Evolutionary conservation across 2,888 invertebrate species (phyloP).

Genomic region (Brachyopa scutellaris): DNA sequence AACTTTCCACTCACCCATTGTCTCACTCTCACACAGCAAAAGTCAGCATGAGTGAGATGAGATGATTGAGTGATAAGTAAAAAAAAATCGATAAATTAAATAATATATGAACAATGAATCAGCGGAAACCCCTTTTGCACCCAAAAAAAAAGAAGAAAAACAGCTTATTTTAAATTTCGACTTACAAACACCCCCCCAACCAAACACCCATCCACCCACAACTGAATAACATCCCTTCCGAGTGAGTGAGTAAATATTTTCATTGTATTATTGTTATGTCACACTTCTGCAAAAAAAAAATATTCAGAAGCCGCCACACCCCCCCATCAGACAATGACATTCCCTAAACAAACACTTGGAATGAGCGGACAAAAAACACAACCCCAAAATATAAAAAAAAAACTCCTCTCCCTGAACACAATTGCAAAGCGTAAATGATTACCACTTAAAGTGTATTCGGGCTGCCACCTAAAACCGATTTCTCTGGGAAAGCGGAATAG

Average conservation of each 20-base stretch:
- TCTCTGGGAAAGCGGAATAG: constrained; percentile 75
- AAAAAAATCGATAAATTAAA: constrained; percentile 47
- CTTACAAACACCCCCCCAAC: neutral
- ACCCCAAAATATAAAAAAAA: no score
- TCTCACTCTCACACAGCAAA: neutral
- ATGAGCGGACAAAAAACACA: constrained; percentile 25
- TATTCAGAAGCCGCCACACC: constrained; percentile 5
- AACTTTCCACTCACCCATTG: no score
- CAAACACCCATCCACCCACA: neutral
- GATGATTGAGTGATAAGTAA: neutral
- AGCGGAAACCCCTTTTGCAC: constrained; percentile 12
- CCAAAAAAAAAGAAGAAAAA: neutral
- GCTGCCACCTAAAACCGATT: constrained; percentile 81
- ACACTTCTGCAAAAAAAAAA: constrained; percentile 44
- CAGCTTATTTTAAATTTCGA: constrained; percentile 39
- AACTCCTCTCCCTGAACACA: constrained; percentile 74
- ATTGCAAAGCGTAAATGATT: constrained; percentile 82
- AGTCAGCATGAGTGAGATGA: neutral
- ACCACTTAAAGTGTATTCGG: constrained; percentile 82
- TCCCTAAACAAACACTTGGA: constrained; percentile 64
- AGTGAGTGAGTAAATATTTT: constrained; percentile 68
- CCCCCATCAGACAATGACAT: constrained; percentile 62
- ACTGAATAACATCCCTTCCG: constrained; percentile 32
- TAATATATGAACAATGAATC: constrained; percentile 43
- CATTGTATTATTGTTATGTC: constrained; percentile 68